Evolutionary conservation across 2,113 vertebrate species (phyloP).

Genomic region (Oreochromis tanganicae): DNA sequence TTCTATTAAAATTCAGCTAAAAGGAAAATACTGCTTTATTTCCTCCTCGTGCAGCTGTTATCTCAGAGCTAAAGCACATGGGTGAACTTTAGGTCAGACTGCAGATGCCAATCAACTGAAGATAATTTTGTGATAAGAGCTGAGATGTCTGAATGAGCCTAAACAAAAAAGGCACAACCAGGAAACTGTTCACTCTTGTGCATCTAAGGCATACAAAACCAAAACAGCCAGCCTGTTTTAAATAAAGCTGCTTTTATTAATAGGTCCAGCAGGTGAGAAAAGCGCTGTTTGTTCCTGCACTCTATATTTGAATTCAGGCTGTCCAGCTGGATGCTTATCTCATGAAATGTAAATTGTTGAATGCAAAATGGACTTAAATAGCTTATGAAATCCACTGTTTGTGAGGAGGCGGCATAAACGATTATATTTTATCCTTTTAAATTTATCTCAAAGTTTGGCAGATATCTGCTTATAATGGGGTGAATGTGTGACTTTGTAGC

Average conservation of each 20-base stretch:
- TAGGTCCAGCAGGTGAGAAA: neutral
- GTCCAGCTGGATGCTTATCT: neutral
- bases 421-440: neutral
- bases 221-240: neutral
- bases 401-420: neutral
- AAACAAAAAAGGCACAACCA: neutral
- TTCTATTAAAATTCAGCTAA: neutral
- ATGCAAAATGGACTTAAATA: neutral
- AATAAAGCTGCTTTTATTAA: neutral
- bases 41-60: accelerated
- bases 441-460: neutral
- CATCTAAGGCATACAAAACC: neutral
- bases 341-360: neutral
- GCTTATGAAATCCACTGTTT: neutral
- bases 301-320: neutral
- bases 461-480: neutral
- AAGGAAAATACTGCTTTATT: accelerated
- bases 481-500: neutral
- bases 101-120: neutral
- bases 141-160: neutral
- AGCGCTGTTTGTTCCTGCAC: neutral
- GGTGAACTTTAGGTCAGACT: accelerated
- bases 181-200: neutral
- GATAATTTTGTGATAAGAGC: neutral
- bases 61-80: neutral